phyloP scores from a whole-genome alignment of 2,797 vertebrate species.

The Knipowitschia caucasica region DNA sequence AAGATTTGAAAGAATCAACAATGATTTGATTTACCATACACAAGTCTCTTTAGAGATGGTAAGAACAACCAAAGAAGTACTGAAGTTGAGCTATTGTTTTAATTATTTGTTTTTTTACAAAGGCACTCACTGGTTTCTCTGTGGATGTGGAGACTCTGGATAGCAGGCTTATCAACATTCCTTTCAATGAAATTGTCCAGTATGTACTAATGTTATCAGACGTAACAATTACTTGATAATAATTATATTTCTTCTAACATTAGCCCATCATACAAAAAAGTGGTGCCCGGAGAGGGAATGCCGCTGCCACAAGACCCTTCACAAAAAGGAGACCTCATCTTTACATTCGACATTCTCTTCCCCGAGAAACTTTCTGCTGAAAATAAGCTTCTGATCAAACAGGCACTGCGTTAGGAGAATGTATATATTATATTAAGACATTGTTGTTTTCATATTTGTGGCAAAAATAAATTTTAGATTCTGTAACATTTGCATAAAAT shows the following conservation, averaged over 20 bases:
- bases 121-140: constrained; percentile 89
- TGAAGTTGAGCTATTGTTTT: neutral
- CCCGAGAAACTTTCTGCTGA: constrained; percentile 80
- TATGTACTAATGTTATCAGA: constrained; percentile 67
- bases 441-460: neutral
- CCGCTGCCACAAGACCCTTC: constrained; percentile 71
- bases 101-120: constrained; percentile 12
- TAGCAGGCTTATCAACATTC: constrained; percentile 84
- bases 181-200: constrained; percentile 91
- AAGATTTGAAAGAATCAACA: constrained; percentile 71
- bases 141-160: constrained; percentile 87
- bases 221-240: neutral
- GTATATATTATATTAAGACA: neutral
- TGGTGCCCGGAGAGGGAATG: constrained; percentile 89
- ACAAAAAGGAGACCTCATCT: constrained; percentile 82
- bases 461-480: constrained; percentile 11
- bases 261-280: constrained; percentile 86
- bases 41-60: constrained; percentile 86
- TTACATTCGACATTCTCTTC: constrained; percentile 84
- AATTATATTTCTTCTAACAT: constrained; percentile 24
- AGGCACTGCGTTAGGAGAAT: constrained; percentile 63
- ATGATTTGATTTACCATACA: constrained; percentile 79
- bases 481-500: constrained; percentile 15
- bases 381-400: constrained; percentile 78
- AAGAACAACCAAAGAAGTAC: constrained; percentile 27